Evolutionary conservation across 2,113 vertebrate genomes (phyloP).

Genomic region (Festucalex cinctus): DNA sequence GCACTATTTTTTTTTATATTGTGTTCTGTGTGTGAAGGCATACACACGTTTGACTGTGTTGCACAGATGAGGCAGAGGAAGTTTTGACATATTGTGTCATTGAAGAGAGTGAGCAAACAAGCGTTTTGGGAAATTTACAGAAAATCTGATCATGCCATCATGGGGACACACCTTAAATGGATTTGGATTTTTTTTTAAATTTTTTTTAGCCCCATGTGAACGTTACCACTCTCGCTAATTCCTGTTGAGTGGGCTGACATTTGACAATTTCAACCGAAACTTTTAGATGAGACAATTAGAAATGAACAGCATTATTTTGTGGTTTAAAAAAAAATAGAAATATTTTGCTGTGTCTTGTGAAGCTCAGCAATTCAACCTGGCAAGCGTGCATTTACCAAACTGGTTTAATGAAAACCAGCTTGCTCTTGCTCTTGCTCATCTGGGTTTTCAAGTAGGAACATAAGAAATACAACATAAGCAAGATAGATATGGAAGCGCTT

Average conservation of each 20-base stretch:
- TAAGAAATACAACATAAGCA: constrained; percentile 8
- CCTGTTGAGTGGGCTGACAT: not conserved
- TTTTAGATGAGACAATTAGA: not conserved
- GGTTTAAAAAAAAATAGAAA: not conserved
- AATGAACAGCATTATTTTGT: not conserved
- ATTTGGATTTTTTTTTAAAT: no score
- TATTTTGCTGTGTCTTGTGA: not conserved
- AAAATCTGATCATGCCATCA: not conserved
- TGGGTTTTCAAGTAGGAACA: constrained; percentile 1
- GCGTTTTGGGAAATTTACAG: constrained; percentile 13
- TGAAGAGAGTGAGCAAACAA: constrained; percentile 8
- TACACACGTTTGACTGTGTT: constrained; percentile 1
- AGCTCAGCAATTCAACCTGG: not conserved
- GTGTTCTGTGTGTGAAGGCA: not conserved
- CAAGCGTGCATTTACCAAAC: not conserved
- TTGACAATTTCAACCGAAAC: not conserved
- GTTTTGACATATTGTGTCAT: constrained; percentile 32
- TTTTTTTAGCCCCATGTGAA: not conserved
- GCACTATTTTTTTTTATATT: not conserved
- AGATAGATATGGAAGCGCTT: not conserved
- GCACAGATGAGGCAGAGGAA: constrained; percentile 23
- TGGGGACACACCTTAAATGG: not conserved
- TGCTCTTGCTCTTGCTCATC: no score
- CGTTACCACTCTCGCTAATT: not conserved
- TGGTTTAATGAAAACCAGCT: not conserved